phyloP scores from a whole-genome alignment of 1,140 invertebrate species.

The Temnothorax curvispinosus region DNA sequence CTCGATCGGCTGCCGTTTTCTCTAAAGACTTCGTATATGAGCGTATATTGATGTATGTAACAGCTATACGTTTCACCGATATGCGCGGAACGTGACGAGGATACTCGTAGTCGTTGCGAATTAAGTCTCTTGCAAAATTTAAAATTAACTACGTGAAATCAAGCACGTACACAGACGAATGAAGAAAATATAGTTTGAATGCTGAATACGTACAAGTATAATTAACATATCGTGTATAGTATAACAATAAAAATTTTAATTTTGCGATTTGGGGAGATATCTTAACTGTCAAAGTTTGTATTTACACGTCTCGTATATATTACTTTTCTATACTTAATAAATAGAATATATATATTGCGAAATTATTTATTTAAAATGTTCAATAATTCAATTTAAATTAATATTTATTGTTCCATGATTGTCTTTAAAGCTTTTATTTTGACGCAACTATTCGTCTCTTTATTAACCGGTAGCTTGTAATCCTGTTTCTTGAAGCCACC shows the following conservation, averaged over 20 bases:
- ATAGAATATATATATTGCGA: background rate
- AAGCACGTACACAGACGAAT: no score
- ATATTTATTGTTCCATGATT: background rate
- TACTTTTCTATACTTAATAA: background rate
- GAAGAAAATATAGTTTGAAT: background rate
- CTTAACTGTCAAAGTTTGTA: background rate
- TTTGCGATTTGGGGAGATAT: background rate
- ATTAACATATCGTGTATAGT: background rate
- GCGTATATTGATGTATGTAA: background rate
- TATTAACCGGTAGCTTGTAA: conserved; percentile 59
- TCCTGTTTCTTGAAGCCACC: conserved; percentile 28
- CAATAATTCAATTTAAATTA: background rate
- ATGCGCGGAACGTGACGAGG: conserved; percentile 25
- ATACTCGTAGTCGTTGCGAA: conserved; percentile 14
- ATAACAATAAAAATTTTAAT: background rate
- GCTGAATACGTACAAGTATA: background rate
- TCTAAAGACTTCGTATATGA: conserved; percentile 36
- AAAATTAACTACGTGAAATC: background rate
- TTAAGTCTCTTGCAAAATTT: conserved; percentile 21
- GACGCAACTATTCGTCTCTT: background rate
- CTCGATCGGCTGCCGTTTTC: conserved; percentile 44
- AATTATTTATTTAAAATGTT: background rate
- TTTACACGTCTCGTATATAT: background rate
- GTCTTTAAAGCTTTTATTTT: background rate
- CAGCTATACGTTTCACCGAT: conserved; percentile 5